phyloP scores from a whole-genome alignment of 2,113 vertebrate species.

The Calcarius ornatus region DNA sequence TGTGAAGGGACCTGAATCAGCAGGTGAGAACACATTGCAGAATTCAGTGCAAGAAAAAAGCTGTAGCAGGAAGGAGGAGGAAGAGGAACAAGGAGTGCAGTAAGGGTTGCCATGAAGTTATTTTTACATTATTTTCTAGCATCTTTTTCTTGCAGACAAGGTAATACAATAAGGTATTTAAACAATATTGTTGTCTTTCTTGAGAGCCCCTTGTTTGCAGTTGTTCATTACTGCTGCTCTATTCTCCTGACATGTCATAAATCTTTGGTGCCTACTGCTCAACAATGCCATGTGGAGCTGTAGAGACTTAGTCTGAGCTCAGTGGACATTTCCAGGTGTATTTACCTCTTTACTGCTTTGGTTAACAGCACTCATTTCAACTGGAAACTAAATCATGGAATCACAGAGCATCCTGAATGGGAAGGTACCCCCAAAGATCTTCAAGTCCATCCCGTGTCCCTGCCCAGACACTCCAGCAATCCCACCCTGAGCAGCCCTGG shows the following conservation, averaged over 20 bases:
- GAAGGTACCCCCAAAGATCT: accelerated
- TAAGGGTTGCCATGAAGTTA: background rate
- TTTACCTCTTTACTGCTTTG: background rate
- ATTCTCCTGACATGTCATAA: background rate
- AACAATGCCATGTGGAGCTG: background rate
- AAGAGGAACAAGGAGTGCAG: background rate
- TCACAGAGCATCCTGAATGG: accelerated
- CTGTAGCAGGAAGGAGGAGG: background rate
- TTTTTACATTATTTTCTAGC: background rate
- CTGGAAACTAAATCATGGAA: background rate
- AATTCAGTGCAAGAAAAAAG: background rate
- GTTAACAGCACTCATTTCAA: background rate
- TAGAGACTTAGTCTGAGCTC: background rate
- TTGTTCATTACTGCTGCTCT: background rate
- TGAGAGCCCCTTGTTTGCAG: background rate
- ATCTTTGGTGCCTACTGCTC: background rate
- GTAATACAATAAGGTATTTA: background rate
- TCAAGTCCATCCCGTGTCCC: accelerated
- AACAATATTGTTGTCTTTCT: background rate
- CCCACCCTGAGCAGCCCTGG: background rate
- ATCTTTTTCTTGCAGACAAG: background rate
- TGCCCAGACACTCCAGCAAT: background rate
- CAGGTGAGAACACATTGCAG: background rate
- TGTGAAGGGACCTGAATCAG: background rate
- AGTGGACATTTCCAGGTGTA: background rate